These are phyloP conservation scores for Agonum fuliginosum DNA, from an alignment of 2,888 invertebrate species.

Conservation along the genomic window DNA sequence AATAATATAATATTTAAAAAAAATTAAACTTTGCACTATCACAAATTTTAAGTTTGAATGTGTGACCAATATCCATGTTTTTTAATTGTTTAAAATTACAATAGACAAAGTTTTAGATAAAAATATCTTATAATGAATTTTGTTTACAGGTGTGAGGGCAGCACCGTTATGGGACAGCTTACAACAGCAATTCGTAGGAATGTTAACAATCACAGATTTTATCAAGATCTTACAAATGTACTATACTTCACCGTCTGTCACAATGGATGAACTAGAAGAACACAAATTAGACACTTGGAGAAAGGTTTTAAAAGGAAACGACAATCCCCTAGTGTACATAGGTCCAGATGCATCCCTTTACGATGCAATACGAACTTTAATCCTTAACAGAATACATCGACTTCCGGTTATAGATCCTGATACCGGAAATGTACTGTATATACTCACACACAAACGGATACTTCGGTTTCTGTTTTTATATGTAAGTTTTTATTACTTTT, in stretches of 20 bases:
- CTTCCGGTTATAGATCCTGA: slow-evolving; percentile 97
- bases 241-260: slow-evolving; percentile 93
- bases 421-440: slow-evolving; percentile 97
- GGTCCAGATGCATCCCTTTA: slow-evolving; percentile 93
- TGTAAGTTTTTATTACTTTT: slow-evolving; percentile 80
- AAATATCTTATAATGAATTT: background rate
- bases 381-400: slow-evolving; percentile 96
- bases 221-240: slow-evolving; percentile 98
- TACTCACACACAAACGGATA: slow-evolving; percentile 98
- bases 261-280: slow-evolving; percentile 97
- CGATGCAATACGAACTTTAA: slow-evolving; percentile 94
- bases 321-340: slow-evolving; percentile 91
- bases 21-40: too few species aligned
- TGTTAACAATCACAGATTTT: slow-evolving; percentile 99
- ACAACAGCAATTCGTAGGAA: slow-evolving; percentile 95
- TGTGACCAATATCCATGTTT: too few species aligned
- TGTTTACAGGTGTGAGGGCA: slow-evolving; percentile 88
- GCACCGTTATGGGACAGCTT: slow-evolving; percentile 98
- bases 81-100: too few species aligned
- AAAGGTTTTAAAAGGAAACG: slow-evolving; percentile 89
- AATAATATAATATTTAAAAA: too few species aligned
- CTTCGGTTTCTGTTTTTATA: slow-evolving; percentile 98
- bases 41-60: too few species aligned
- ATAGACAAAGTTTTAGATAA: too few species aligned
- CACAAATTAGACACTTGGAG: slow-evolving; percentile 98